A percentile compares a stretch with the other conserved stretches of the same genome.
Evolutionary conservation across 1,140 invertebrate genomes (phyloP).

Genomic region (Zelostemma sp.): DNA sequence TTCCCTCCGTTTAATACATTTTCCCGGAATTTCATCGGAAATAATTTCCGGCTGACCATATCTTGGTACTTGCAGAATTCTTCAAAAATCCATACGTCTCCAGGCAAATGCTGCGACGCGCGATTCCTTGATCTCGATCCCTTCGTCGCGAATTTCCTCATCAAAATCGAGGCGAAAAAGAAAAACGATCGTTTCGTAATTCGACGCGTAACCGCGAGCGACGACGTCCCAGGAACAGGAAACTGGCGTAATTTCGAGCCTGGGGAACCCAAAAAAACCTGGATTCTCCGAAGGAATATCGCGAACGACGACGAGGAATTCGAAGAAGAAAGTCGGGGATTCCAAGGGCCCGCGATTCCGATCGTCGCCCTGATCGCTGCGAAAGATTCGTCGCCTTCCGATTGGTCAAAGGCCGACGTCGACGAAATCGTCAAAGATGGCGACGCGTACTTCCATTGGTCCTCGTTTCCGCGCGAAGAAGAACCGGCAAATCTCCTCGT

Average conservation of each 20-base stretch:
- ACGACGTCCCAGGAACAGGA: constrained; percentile 54
- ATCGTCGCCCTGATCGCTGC: constrained; percentile 51
- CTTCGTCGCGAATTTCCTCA: constrained; percentile 40
- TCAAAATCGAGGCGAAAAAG: constrained; percentile 47
- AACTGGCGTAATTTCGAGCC: constrained; percentile 58
- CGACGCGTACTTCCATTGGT: constrained; percentile 60
- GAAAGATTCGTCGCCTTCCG: constrained; percentile 38
- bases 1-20: too few species aligned
- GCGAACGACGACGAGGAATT: constrained; percentile 52
- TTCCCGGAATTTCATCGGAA: too few species aligned
- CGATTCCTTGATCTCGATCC: constrained; percentile 45
- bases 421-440: constrained; percentile 53
- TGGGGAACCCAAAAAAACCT: constrained; percentile 49
- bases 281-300: constrained; percentile 56
- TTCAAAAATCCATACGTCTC: not conserved
- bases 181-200: constrained; percentile 61
- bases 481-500: constrained; percentile 38
- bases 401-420: constrained; percentile 50
- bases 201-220: constrained; percentile 42
- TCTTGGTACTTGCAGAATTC: not conserved
- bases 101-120: constrained; percentile 58
- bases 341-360: constrained; percentile 58
- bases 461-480: constrained; percentile 24
- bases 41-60: too few species aligned
- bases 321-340: constrained; percentile 50